Conservation (phyloP, 2,888 invertebrate genomes). For the Watsonalla binaria region DNA sequence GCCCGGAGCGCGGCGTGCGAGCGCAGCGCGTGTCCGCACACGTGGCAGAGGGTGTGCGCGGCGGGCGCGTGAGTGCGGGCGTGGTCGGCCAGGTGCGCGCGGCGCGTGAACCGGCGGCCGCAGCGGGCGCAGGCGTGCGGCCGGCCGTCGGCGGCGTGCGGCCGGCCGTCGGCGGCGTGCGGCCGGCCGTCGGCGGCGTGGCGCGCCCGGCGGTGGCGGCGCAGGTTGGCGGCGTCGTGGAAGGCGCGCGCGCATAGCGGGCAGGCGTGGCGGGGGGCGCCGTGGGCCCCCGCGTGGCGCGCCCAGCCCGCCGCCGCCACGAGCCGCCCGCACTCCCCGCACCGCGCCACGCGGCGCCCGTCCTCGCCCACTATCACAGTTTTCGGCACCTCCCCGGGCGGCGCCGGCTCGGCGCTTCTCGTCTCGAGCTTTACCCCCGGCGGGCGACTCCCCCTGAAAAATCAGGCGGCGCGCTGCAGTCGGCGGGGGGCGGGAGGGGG, state of each 20-base stretch:
- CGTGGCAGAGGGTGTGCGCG: background rate
- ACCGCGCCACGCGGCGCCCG: constrained; percentile 64
- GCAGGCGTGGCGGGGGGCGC: constrained; percentile 75
- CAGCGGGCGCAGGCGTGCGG: constrained; percentile 70
- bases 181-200: constrained; percentile 62
- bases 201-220: constrained; percentile 65
- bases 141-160: constrained; percentile 65
- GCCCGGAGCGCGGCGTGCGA: background rate
- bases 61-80: constrained; percentile 49
- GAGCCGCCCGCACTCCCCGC: constrained; percentile 67
- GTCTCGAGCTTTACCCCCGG: background rate
- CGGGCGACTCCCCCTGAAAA: background rate
- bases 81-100: constrained; percentile 73
- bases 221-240: constrained; percentile 76
- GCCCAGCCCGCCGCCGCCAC: constrained; percentile 65
- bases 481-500: constrained; percentile 61
- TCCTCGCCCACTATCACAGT: background rate
- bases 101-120: constrained; percentile 57
- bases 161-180: constrained; percentile 67
- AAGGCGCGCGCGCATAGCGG: constrained; percentile 76
- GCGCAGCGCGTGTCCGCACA: background rate
- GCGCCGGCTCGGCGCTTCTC: background rate
- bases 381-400: background rate
- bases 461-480: background rate
- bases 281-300: too few species aligned